Base-by-base conservation (phyloP, 2,113 vertebrate species). In the Emydura subglobosa region DNA sequence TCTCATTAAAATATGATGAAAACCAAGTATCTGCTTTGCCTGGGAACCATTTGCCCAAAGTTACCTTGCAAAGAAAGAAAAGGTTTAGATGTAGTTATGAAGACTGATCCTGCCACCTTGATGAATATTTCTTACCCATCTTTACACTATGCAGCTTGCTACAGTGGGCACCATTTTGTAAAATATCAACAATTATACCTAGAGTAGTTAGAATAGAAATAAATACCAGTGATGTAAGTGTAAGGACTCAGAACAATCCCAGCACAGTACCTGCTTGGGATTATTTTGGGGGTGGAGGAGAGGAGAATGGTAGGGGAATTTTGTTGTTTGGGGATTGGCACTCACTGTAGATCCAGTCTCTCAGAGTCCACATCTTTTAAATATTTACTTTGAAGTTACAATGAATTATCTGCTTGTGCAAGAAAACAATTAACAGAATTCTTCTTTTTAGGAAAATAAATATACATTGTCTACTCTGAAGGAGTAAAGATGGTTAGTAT, bases 141-240 rank as follows among this genome's bases (percentile, higher is more conserved):
- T 90, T 92, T 89, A 42, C 49, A 93, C 22, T 91, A 54, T 13
- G 72, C 6, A 1, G 25, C 17, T 59, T 54, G 8, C 16, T 84
- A 6, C 22, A 11, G 34, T 72, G 9, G 34, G 9, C n/a, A 72
- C 65, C n/a, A 92, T 68, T 0, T 54, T 31, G 4, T 0, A 0
- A 83, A 34, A 55, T 55, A 76, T 14, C 51, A 88, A 57, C 14
- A 72, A 42, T n/a, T 91, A 83, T 1, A 78, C 8, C 31, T 39
- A 34, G 16, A 47, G 39, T 88, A 86, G 89, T 44, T 55, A 68
- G 61, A 68, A n/a, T 34, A 68, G 2, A 29, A 88, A 85, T 2
- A 0, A 25, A 54, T 11, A 47, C 85, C 83, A 57, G 39, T 5
- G 9, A 86, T 53, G 27, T 54, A 85, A 72, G 65, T 53, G 27